phyloP scores from a whole-genome alignment of 2,113 vertebrate species.

The Chloropsis cyanopogon region DNA sequence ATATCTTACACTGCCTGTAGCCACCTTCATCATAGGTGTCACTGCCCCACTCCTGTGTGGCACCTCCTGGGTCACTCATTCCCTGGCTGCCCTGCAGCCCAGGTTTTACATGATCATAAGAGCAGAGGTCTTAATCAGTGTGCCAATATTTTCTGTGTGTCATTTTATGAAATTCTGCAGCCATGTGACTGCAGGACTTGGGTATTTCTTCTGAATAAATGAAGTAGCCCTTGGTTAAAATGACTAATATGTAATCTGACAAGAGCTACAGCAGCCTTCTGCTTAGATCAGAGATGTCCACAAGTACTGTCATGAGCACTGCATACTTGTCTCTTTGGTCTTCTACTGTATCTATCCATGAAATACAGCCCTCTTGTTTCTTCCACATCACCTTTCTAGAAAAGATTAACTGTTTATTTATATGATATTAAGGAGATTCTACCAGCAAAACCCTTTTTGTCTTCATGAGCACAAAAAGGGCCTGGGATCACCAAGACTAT shows the following conservation, averaged over 20 bases:
- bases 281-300: background rate
- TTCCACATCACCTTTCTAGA: background rate
- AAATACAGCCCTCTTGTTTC: background rate
- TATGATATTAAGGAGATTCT: background rate
- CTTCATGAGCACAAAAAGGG: background rate
- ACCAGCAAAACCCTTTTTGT: background rate
- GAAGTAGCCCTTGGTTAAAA: background rate
- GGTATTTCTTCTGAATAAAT: background rate
- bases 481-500: background rate
- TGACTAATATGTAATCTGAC: background rate
- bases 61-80: background rate
- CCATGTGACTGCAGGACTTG: background rate
- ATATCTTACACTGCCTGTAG: background rate
- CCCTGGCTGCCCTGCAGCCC: background rate
- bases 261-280: background rate
- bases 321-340: background rate
- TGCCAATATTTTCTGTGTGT: rapidly evolving
- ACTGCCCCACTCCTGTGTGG: background rate
- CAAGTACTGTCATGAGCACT: background rate
- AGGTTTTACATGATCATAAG: background rate
- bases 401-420: background rate
- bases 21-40: background rate
- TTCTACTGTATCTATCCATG: background rate
- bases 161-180: background rate
- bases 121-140: background rate